Base-by-base conservation (phyloP, 64 coral and sea anemone genomes). In the Montipora efflorescens region DNA sequence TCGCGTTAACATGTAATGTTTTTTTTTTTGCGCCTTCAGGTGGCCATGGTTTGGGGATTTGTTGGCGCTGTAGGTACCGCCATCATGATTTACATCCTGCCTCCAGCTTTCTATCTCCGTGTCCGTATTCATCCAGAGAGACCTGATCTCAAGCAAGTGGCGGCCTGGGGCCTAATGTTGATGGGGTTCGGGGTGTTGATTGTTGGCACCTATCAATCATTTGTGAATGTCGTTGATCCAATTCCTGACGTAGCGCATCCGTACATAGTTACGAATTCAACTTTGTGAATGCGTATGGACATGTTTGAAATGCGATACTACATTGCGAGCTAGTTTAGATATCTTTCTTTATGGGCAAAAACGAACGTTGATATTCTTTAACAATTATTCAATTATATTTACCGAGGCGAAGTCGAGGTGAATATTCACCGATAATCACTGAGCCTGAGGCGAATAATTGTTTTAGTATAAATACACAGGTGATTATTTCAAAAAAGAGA, bases 1-100 rank as follows among this genome's bases (percentile, higher is more conserved):
- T 57, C 6, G 53, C 11, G 53, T 57, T 57, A 6, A 6, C 53
- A 6, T 57, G 6, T 57, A 11, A 8, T 11, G 11, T 57, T 6
- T 57, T 11, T 57, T 6, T 57, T 19, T 9, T 47, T 92, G 12
- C 79, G 19, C 48, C 53, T 73, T 3, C 48, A 97, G 95, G 95
- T 97, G 45, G 93, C 95, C 7, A 97, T 97, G 93, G 95, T 97
- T 53, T 97, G 95, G 95, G 92, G 95, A n/a, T 97, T 97, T 78
- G 95, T 95, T 62, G 95, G 95, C 21, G 95, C 93, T 2, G 90
- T 94, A 49, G 95, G 95, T 0, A 94, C 79, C 4, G 92, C 95
- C 2, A 74, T 97, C 4, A 89, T 92, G 19, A 97, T 97, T 12
- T 97, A 94, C 61, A 97, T 97, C 28, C 79, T 97, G 3, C 95